A percentile compares a stretch with the other conserved stretches of the same genome.
Conservation (phyloP, 1,140 invertebrate genomes). For the Apis florea region DNA sequence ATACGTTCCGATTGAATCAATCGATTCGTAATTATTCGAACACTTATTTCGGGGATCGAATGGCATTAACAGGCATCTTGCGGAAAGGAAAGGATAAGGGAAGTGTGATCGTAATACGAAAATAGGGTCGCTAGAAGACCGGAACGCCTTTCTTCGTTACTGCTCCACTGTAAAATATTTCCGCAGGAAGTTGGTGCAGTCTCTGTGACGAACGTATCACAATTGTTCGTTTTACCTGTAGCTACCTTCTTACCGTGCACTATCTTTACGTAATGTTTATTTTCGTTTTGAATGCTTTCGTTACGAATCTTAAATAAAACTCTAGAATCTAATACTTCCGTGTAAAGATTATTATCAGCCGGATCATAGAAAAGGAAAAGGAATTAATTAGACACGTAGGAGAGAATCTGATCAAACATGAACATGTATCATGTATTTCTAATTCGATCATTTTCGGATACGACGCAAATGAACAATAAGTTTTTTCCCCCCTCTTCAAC, state of each 20-base stretch:
- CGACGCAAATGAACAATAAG: neutral
- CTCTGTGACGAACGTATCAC: slow-evolving; percentile 63
- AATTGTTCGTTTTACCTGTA: slow-evolving; percentile 3
- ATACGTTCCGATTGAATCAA: too few relatives aligned
- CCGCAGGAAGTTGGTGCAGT: slow-evolving; percentile 69
- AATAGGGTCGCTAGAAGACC: slow-evolving; percentile 36
- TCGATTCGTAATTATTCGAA: too few relatives aligned
- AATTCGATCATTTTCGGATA: neutral
- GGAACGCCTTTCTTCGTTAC: slow-evolving; percentile 26
- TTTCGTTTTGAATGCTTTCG: neutral
- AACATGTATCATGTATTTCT: too few relatives aligned
- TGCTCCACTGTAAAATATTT: slow-evolving; percentile 49
- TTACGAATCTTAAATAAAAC: neutral
- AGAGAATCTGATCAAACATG: too few relatives aligned
- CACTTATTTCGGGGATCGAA: neutral
- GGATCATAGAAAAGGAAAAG: too few relatives aligned
- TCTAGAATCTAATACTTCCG: too few relatives aligned
- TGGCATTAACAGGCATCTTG: neutral
- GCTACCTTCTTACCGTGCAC: neutral
- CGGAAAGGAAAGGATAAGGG: neutral
- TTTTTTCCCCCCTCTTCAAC: slow-evolving; percentile 42
- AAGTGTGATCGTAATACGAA: neutral
- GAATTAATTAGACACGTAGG: too few relatives aligned
- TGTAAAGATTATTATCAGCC: too few relatives aligned
- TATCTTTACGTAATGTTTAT: neutral